Percentiles rank a stretch among this genome's conserved stretches.
phyloP scores from a whole-genome alignment of 1,140 invertebrate species.

The Brachionus rubens region DNA sequence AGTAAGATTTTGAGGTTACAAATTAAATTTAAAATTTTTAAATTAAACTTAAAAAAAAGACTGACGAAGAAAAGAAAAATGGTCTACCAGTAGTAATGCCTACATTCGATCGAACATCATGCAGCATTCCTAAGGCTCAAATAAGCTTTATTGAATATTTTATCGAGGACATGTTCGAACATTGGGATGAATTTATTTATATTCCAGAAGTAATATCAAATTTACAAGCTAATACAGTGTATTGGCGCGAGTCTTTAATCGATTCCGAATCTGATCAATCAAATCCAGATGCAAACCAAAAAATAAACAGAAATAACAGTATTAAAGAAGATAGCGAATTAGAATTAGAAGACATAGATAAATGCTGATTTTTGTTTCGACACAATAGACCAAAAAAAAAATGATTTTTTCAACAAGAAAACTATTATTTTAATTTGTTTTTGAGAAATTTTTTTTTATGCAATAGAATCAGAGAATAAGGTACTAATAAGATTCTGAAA shows the following conservation, averaged over 20 bases:
- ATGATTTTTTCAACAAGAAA: too few relatives aligned
- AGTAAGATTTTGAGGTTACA: constrained; percentile 57
- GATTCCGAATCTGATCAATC: constrained; percentile 10
- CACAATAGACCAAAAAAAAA: too few relatives aligned
- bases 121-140: constrained; percentile 91
- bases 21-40: constrained; percentile 43
- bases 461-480: too few relatives aligned
- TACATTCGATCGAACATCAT: constrained; percentile 84
- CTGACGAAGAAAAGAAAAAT: constrained; percentile 81
- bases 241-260: constrained; percentile 26
- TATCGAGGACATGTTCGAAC: constrained; percentile 92
- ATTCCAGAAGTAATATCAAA: constrained; percentile 40
- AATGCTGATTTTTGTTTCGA: too few relatives aligned
- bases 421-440: too few relatives aligned
- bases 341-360: not conserved
- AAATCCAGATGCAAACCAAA: not conserved
- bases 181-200: constrained; percentile 70
- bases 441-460: too few relatives aligned
- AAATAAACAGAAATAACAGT: not conserved
- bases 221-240: constrained; percentile 27
- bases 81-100: constrained; percentile 90
- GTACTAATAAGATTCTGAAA: too few relatives aligned
- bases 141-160: constrained; percentile 94
- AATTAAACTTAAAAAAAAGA: constrained; percentile 63
- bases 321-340: constrained; percentile 28